Evolutionary conservation across 2,113 vertebrate species (phyloP), one percentile per base, ranked within the genome.

Genomic region (Strigops habroptila): DNA sequence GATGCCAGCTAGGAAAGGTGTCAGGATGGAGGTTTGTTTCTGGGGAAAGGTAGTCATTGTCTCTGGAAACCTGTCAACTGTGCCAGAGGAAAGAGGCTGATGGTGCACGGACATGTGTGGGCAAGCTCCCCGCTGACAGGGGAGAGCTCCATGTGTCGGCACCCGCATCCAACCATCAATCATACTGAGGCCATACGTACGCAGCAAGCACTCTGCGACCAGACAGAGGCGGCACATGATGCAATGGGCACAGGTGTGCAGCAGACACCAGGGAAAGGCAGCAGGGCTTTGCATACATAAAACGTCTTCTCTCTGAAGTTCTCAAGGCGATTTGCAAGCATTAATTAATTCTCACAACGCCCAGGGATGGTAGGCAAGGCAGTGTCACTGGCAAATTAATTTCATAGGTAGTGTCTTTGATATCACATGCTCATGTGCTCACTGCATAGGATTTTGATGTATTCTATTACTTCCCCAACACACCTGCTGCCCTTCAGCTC

Each of bases 201-300:
- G 7, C 52, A 37, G 85, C 62, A 21, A 91, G 86, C 57, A 0
- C 81, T 63, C 82, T 25, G 92, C 3, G 21, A 93, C 85, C 95
- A 81, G 90, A 55, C 87, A 95, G 86, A 44, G 88, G 90, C 60
- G 14, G 95, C 92, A 68, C 95, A 92, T 97, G 96, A 96, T 92
- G 96, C 96, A 96, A 96, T 2, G 93, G 96, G 96, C 95, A 94
- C 96, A 97, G 97, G 96, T 97, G 97, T 92, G 93, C 91, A 49
- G 86, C 95, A 96, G 64, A 59, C 86, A 88, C 92, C 68, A 3
- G 82, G 83, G 71, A 94, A 88, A 86, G 82, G 94, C 93, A 88
- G 73, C 65, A 24, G 81, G 81, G 90, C 96, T 97, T 95, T 97
- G 95, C 94, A 93, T 94, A 71, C 77, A 51, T 48, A 85, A 79